Evolutionary conservation across 1,140 invertebrate genomes (phyloP), one percentile per base, ranked within the genome.

Genomic region (Drosophila carrolli): DNA sequence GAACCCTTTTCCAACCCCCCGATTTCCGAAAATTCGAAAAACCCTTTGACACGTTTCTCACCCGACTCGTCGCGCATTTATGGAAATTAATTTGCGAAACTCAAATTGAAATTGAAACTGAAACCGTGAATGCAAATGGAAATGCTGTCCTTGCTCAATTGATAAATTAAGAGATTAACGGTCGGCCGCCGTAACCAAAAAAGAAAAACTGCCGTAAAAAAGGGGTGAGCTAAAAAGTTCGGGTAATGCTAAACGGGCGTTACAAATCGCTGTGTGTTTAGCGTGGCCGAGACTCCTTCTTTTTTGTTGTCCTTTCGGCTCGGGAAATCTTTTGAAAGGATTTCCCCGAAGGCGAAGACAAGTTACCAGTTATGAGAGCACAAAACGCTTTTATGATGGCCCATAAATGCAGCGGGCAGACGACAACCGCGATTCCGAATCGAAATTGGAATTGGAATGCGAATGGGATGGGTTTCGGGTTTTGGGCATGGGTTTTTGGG

Each of bases 141-240:
- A 67, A 66, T 62, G 63, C 44, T 32, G 60, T 50, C 60, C 59
- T 14, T 32, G 32, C 81, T 79, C 76, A 86, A 86, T 85, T 85
- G 82, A 85, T 85, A 85, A 85, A 85, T 85, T 85, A 85, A 85
- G 82, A 85, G 82, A 85, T 85, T 85, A 85, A 85, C 82, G 76
- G 55, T 76, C 67, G 78, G 66, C 78, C 77, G 74, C 73, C 78
- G 81, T 85, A 85, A 81, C 81, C 81, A 79, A 76, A 50, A 19
- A 61, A n/a, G 19, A 32, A 38, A 41, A 35, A 16, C n/a, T 10
- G 23, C 32, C 16, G 10, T 6, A 47, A 29, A 37, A 73, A 81
- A 66, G 67, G 84, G 83, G 75, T 78, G 65, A 65, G 56, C 1
- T 71, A 68, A 81, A 81, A 73, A 75, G 63, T 75, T 57, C 58